Evolutionary conservation across 2,113 vertebrate genomes (phyloP), one percentile per base, ranked within the genome.

Genomic region (Nanorana parkeri): DNA sequence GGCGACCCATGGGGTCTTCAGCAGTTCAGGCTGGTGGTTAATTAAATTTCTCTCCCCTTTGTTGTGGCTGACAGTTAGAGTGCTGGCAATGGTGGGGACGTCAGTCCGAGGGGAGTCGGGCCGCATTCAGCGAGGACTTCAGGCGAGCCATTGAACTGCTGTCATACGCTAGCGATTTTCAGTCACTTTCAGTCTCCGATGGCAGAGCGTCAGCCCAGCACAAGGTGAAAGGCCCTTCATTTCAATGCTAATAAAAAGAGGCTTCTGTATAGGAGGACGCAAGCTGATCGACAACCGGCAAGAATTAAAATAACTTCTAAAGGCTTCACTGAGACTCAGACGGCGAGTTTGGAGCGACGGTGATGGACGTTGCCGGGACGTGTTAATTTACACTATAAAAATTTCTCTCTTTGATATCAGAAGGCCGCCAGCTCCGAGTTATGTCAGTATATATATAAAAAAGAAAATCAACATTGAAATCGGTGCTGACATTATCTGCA

Each of bases 221-320:
- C 20, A 56, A 68, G 77, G 51, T 68, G 77, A 58, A 58, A 79
- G 61, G 77, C 66, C 69, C 77, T 79, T 79, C 23, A 77, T 77
- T 77, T 77, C 74, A 77, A 77, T 77, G 74, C 74, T 77, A 77
- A 76, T 76, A 23, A 74, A 67, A 74, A 52, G 23, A 17, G 13
- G 58, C 24, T 64, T 60, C 11, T 21, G 56, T 28, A 64, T 60
- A 24, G 17, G 28, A 21, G 29, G 55, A 75, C 8, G 5, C 1
- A 17, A 24, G 3, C 63, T 11, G 15, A 26, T 47, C 8, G 10
- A 10, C 36, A 21, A 15, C 67, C 2, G 20, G 58, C 11, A 21
- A 20, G 13, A 47, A 64, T 4, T 11, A 54, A 10, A 24, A 21
- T 47, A 24, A 26, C 16, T 20, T 65, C 23, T 17, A 26, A 56